These are phyloP conservation scores for Phanerotoma sp. DNA, from an alignment of 2,888 invertebrate genomes.

Conservation along the genomic window DNA sequence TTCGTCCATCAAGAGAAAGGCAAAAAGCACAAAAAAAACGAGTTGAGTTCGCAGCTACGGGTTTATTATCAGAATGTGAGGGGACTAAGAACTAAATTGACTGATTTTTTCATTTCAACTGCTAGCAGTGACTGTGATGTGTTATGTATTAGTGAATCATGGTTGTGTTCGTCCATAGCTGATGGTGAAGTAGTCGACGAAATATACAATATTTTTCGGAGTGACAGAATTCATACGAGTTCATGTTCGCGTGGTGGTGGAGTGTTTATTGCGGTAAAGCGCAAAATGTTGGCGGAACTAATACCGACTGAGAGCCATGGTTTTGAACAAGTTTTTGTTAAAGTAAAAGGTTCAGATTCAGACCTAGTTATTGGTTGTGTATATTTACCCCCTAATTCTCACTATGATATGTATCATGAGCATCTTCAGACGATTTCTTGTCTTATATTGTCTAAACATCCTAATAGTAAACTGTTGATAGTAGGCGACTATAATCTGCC, in stretches of 20 bases:
- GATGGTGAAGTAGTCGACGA: background rate
- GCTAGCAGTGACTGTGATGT: background rate
- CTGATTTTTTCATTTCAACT: background rate
- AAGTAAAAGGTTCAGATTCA: background rate
- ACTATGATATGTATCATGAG: background rate
- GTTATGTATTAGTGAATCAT: background rate
- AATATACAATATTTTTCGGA: background rate
- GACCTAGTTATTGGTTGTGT: background rate
- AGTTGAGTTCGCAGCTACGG: too few relatives aligned
- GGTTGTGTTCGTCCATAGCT: background rate
- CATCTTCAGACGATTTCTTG: background rate
- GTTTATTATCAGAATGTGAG: background rate
- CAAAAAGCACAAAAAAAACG: too few relatives aligned
- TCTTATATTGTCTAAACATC: background rate
- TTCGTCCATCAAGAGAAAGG: too few relatives aligned
- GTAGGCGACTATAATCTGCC: constrained; percentile 1
- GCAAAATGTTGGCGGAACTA: background rate
- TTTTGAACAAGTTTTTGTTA: background rate
- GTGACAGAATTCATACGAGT: background rate
- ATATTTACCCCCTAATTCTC: background rate
- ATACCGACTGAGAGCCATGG: background rate
- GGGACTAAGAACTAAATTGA: background rate
- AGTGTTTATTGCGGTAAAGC: background rate
- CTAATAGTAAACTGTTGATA: background rate
- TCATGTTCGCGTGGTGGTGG: background rate